A percentile compares a stretch with the other conserved stretches of the same genome.
These are phyloP conservation scores for Zoroaster sp. DNA, from an alignment of 53 echinoderm and acorn worm genomes.

Conservation along the genomic window DNA sequence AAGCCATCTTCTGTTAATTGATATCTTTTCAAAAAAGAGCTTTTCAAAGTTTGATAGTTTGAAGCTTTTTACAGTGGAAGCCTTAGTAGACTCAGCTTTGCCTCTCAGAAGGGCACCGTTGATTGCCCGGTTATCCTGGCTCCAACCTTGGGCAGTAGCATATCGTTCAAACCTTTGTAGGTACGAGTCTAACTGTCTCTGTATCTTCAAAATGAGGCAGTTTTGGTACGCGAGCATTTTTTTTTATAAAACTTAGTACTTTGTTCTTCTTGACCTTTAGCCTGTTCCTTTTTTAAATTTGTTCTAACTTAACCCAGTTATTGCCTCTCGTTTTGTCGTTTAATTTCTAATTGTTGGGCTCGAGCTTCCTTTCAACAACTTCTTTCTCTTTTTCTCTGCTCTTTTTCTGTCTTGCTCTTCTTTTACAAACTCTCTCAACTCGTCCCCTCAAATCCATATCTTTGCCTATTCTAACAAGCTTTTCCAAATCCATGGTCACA, in stretches of 20 bases:
- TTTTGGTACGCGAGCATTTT: slow-evolving; percentile 2
- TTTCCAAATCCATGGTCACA: not conserved
- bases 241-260: not conserved
- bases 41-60: slow-evolving; percentile 23
- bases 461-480: slow-evolving; percentile 1
- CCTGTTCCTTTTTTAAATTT: not conserved
- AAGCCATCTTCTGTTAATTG: slow-evolving; percentile 36
- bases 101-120: slow-evolving; percentile 29
- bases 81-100: slow-evolving; percentile 8
- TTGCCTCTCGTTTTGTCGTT: not conserved
- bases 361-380: not conserved
- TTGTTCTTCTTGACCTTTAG: not conserved
- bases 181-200: slow-evolving; percentile 45
- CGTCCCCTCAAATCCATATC: slow-evolving; percentile 35
- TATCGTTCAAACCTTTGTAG: slow-evolving; percentile 35
- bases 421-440: slow-evolving; percentile 6
- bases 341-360: not conserved
- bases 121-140: slow-evolving; percentile 39
- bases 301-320: not conserved
- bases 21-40: slow-evolving; percentile 16
- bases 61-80: not conserved
- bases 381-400: not conserved
- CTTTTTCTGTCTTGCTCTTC: not conserved
- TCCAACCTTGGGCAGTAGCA: slow-evolving; percentile 29
- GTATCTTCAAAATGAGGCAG: slow-evolving; percentile 26